Evolutionary conservation across 2,797 vertebrate genomes (phyloP), one percentile per base, ranked within the genome.

Genomic region (Epinephelus awoara): DNA sequence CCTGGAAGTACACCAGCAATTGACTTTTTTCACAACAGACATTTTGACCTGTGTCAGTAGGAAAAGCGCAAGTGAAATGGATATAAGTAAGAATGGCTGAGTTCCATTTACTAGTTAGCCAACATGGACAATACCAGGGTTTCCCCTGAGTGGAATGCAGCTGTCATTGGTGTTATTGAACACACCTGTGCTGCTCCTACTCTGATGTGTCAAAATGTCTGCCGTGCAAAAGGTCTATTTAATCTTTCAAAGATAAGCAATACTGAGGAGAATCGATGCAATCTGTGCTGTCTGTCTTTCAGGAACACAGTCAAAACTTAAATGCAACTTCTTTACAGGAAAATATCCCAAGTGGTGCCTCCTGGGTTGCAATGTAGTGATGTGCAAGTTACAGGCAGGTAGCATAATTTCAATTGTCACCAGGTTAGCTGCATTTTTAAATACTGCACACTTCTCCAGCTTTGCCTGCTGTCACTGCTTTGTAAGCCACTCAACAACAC

Each of bases 391-490:
- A 19, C 1, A 50, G 3, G 15, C 21, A 61, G n/a, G 42, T 49
- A 27, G 4, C 19, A 34, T 12, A 8, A 15, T 64, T 7, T 19
- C 11, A 23, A 64, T 7, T 47, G 27, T 56, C 25, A 51, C 6
- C 55, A 42, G 19, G 17, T 51, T 51, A 25, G 18, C 57, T 71
- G 27, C 44, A 65, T 51, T 40, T 57, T 6, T 49, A 0, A 40
- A 67, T 1, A 5, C 13, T 40, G 77, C 40, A 47, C 6, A 67
- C 64, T 78, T 75, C 57, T 71, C 3, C 9, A 89, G 82, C 77
- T 86, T 87, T 29, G 5, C 6, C 34, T 34, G 34, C 21, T 7
- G 21, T 11, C 29, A 7, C 12, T 19, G 51, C 12, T 54, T 8
- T 12, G 8, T 54, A 47, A 34, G 19, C 19, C 9, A 12, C 42